Percentiles rank a stretch among this genome's conserved stretches.
Evolutionary conservation across 2,888 invertebrate genomes (phyloP).

Genomic region (Hydropsyche betteni): DNA sequence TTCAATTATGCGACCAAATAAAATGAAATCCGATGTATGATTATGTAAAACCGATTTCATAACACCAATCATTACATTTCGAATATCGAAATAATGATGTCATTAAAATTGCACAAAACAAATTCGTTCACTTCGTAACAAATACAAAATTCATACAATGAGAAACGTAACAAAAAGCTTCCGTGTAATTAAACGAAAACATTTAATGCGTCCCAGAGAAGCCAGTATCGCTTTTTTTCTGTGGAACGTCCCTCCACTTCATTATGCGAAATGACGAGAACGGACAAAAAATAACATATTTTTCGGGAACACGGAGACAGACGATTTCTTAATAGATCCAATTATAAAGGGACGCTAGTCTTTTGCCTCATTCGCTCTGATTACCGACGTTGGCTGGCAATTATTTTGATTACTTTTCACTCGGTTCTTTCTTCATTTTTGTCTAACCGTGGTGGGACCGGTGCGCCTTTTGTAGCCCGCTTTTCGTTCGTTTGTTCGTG

Average conservation of each 20-base stretch:
- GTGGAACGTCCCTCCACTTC: conserved; percentile 3
- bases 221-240: conserved; percentile 25
- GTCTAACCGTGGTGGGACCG: conserved; percentile 40
- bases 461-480: not conserved
- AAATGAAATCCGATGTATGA: too few species aligned
- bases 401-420: conserved; percentile 50
- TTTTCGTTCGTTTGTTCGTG: too few species aligned
- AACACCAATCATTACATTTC: too few species aligned
- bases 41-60: too few species aligned
- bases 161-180: too few species aligned
- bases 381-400: conserved; percentile 48
- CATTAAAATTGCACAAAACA: too few species aligned
- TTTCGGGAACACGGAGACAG: conserved; percentile 29
- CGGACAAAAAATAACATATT: conserved; percentile 4
- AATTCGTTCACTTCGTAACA: too few species aligned
- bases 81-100: too few species aligned
- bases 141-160: too few species aligned
- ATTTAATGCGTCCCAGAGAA: conserved; percentile 34
- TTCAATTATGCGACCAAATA: too few species aligned
- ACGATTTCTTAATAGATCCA: conserved; percentile 48
- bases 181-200: conserved; percentile 41
- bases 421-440: conserved; percentile 46
- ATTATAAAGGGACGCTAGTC: conserved; percentile 44
- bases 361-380: conserved; percentile 46
- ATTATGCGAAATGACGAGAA: conserved; percentile 1